Conservation (phyloP, 2,113 vertebrate species). For the Heliornis fulica region DNA sequence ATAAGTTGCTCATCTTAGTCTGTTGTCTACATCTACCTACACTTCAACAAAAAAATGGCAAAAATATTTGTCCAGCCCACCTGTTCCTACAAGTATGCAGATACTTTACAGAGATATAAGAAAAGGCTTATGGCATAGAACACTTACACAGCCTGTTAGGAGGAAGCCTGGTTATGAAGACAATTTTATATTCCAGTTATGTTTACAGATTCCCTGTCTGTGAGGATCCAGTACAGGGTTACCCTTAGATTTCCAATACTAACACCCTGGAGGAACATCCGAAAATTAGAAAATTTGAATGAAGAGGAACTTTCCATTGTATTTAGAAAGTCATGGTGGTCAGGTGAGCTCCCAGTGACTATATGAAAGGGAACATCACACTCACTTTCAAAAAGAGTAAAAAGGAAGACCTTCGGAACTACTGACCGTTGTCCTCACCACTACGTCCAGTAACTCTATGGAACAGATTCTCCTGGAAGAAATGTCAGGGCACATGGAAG, state of each 20-base stretch:
- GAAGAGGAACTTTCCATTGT: background rate
- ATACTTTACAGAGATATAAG: background rate
- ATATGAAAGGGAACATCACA: background rate
- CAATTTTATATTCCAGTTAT: background rate
- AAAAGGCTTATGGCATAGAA: fast-evolving
- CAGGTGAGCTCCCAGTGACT: fast-evolving
- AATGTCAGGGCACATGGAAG: background rate
- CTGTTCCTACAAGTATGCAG: background rate
- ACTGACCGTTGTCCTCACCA: background rate
- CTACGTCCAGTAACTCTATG: background rate
- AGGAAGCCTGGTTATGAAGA: background rate
- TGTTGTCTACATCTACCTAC: background rate
- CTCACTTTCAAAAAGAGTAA: background rate
- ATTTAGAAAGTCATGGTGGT: background rate
- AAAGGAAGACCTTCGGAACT: background rate
- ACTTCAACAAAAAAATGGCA: background rate
- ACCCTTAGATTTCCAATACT: background rate
- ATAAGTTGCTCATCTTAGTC: background rate
- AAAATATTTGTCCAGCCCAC: background rate
- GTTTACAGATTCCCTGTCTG: background rate
- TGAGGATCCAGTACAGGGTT: background rate
- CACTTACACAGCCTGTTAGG: background rate
- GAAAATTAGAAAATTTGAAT: background rate
- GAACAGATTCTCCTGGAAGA: background rate
- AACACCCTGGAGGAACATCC: fast-evolving